These are phyloP conservation scores for Pelodytes ibericus DNA, from an alignment of 2,797 vertebrate genomes.

Conservation along the genomic window DNA sequence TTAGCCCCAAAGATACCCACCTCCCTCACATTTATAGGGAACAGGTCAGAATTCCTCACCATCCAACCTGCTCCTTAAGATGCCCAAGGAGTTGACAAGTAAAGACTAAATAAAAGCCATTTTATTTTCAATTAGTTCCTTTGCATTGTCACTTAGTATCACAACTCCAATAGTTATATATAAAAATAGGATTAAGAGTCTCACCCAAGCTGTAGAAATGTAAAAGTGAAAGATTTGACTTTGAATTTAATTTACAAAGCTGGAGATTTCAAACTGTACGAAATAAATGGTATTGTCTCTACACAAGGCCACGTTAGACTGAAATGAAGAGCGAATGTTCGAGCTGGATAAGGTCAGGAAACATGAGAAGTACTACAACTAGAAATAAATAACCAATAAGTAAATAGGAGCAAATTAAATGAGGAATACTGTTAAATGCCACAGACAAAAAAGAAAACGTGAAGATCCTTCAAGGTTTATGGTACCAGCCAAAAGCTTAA, in stretches of 20 bases:
- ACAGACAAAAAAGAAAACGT: neutral
- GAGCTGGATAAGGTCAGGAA: no score
- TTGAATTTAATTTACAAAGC: neutral
- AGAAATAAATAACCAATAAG: neutral
- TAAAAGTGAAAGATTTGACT: neutral
- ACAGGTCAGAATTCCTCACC: no score
- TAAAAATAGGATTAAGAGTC: neutral
- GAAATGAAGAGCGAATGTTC: neutral
- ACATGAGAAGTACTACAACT: neutral
- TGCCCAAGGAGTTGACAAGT: no score
- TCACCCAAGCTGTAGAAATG: conserved; percentile 1
- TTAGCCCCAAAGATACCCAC: no score
- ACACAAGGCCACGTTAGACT: no score
- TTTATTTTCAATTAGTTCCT: no score
- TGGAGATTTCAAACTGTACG: neutral
- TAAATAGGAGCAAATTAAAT: neutral
- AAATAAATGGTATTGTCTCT: no score
- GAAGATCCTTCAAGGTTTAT: neutral
- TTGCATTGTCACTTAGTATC: neutral
- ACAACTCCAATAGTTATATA: neutral
- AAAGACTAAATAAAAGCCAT: no score
- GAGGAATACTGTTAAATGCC: neutral
- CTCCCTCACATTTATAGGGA: no score
- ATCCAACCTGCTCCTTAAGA: no score
- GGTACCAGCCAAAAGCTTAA: no score